Percentiles rank a stretch among this genome's conserved stretches.
Evolutionary conservation across 2,113 vertebrate species (phyloP).

Genomic region (Ginglymostoma cirratum): DNA sequence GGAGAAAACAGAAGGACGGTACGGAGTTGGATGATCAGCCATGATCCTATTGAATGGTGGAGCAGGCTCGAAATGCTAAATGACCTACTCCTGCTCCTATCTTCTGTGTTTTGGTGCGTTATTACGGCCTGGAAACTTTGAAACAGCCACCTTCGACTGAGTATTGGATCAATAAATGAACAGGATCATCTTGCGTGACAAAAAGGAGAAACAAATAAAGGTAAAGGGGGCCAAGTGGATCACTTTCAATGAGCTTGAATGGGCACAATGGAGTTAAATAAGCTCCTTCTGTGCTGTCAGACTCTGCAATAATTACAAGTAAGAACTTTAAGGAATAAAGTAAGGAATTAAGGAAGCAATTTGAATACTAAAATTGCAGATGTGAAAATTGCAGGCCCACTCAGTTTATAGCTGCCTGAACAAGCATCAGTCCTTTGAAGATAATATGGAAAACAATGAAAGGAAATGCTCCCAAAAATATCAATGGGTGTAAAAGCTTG

Average conservation of each 20-base stretch:
- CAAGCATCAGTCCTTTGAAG: background rate
- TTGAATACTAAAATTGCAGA: background rate
- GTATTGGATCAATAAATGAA: background rate
- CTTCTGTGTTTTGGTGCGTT: no score
- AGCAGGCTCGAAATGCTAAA: no score
- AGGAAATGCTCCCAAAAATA: background rate
- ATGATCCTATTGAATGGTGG: no score
- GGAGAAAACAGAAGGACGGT: no score
- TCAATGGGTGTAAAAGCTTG: background rate
- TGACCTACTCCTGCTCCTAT: no score
- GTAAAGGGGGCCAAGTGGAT: background rate
- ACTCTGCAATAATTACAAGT: background rate
- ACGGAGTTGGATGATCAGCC: no score
- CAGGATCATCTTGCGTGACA: background rate
- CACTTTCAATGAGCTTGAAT: background rate
- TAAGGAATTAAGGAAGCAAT: background rate
- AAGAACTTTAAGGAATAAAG: background rate
- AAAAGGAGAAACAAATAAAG: background rate
- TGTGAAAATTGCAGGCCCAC: background rate
- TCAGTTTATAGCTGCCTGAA: background rate
- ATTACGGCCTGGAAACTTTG: no score
- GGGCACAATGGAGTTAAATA: background rate
- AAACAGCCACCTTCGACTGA: background rate
- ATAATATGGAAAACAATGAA: background rate
- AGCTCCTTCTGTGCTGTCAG: background rate